phyloP scores from a whole-genome alignment of 2,888 invertebrate genomes.

The Temnothorax rugatulus region DNA sequence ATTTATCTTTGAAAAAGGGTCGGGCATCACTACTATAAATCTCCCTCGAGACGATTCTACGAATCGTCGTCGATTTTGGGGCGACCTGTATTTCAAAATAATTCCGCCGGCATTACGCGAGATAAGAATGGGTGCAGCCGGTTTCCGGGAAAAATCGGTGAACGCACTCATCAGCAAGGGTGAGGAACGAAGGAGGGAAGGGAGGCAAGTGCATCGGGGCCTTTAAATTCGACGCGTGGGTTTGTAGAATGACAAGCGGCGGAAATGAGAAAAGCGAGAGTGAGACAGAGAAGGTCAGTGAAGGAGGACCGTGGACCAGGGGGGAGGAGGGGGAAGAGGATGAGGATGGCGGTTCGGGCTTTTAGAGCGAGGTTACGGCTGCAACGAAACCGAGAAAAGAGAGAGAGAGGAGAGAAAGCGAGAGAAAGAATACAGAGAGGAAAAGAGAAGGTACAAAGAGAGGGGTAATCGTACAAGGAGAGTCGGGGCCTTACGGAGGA shows the following conservation, averaged over 20 bases:
- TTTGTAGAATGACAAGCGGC: conserved; percentile 78
- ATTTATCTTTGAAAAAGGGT: not conserved
- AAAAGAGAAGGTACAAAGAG: conserved; percentile 63
- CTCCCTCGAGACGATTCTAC: not conserved
- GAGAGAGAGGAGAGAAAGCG: not conserved
- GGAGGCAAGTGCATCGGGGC: conserved; percentile 60
- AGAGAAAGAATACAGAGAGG: conserved; percentile 18
- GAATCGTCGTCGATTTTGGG: not conserved
- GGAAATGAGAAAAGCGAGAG: conserved; percentile 36
- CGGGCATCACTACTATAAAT: not conserved
- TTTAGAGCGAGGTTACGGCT: conserved; percentile 58
- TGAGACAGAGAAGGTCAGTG: conserved; percentile 19
- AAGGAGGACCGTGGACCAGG: conserved; percentile 31
- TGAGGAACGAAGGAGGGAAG: conserved; percentile 15
- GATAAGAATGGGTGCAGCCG: conserved; percentile 53
- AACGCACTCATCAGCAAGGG: conserved; percentile 52
- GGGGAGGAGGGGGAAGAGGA: not conserved
- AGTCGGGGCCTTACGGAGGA: conserved; percentile 44
- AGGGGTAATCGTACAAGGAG: conserved; percentile 54
- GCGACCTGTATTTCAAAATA: conserved; percentile 22
- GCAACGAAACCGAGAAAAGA: conserved; percentile 20
- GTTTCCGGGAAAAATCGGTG: conserved; percentile 61
- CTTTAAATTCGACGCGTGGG: conserved; percentile 77
- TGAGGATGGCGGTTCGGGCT: conserved; percentile 10
- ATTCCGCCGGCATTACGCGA: conserved; percentile 25